These are phyloP conservation scores for Stenodema calcarata DNA, from an alignment of 2,888 invertebrate species.

Conservation along the genomic window DNA sequence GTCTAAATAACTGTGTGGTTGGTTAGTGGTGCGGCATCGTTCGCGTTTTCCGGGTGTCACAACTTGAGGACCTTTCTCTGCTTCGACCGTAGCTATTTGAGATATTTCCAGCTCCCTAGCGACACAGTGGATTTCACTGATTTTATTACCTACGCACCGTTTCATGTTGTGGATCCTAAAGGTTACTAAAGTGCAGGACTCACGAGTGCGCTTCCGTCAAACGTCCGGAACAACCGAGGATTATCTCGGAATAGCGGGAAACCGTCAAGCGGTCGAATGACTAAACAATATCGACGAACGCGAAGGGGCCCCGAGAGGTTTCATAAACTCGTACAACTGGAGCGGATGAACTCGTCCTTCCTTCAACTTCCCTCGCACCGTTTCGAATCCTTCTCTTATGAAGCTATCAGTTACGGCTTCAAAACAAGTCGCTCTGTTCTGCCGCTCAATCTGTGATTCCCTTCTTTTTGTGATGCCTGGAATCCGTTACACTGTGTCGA, in stretches of 20 bases:
- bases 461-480: constrained; percentile 12
- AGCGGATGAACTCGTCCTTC: background rate
- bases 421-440: constrained; percentile 37
- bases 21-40: too few species aligned
- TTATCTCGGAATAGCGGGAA: background rate
- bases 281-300: background rate
- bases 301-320: background rate
- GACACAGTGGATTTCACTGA: too few species aligned
- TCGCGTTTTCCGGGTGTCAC: too few species aligned
- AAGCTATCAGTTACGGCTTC: constrained; percentile 47
- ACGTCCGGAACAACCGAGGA: background rate
- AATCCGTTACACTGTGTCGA: constrained; percentile 31
- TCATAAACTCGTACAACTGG: background rate
- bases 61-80: too few species aligned
- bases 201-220: too few species aligned
- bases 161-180: too few species aligned
- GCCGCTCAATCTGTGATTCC: constrained; percentile 31
- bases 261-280: background rate
- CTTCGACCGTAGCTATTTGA: too few species aligned
- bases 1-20: too few species aligned
- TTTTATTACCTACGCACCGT: too few species aligned
- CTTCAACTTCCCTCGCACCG: constrained; percentile 4
- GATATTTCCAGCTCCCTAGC: too few species aligned
- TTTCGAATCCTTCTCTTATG: constrained; percentile 43
- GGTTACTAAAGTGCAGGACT: too few species aligned